A percentile compares a stretch with the other conserved stretches of the same genome.
Conservation (phyloP, 2,888 invertebrate genomes). For the Mythimna impura region DNA sequence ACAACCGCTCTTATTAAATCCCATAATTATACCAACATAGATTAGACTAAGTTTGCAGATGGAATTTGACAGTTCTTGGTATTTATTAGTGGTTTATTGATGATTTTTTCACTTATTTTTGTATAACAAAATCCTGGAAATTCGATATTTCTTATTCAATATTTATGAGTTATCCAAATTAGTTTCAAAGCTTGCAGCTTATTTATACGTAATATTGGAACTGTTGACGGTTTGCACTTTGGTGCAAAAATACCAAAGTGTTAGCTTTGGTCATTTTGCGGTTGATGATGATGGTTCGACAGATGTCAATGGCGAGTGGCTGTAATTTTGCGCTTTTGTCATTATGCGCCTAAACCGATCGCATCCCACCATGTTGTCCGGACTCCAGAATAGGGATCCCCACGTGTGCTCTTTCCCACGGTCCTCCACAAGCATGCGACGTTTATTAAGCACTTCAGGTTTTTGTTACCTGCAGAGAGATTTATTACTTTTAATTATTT, state of each 20-base stretch:
- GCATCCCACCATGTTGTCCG: constrained; percentile 58
- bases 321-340: not conserved
- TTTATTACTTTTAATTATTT: constrained; percentile 91
- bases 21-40: not conserved
- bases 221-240: no score
- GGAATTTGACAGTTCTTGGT: not conserved
- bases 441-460: constrained; percentile 89
- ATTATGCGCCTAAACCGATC: constrained; percentile 42
- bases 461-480: constrained; percentile 89
- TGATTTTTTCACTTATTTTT: no score
- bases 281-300: no score
- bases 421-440: constrained; percentile 85
- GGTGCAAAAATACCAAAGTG: no score
- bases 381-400: constrained; percentile 68
- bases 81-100: no score
- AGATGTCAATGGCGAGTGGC: not conserved
- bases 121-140: no score
- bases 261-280: not conserved
- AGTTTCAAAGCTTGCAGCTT: no score
- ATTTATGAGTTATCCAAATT: no score
- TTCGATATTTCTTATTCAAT: no score
- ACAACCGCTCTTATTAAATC: not conserved
- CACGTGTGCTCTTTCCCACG: constrained; percentile 83
- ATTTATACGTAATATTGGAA: no score
- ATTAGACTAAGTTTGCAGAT: not conserved